Conservation (phyloP, 2,888 invertebrate species). For the Thumatha senex region DNA sequence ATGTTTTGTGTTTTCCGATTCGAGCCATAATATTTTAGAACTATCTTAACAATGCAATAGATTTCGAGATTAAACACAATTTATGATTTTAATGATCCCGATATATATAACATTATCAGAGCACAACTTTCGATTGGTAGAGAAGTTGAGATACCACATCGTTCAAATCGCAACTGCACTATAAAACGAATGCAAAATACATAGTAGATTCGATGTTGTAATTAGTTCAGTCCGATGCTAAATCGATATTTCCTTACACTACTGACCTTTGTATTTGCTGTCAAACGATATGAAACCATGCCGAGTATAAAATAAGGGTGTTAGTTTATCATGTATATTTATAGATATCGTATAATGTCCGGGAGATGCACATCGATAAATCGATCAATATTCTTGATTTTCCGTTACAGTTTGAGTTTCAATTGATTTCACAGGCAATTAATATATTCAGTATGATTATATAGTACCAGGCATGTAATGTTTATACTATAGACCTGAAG, state of each 20-base stretch:
- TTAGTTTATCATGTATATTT: conserved; percentile 5
- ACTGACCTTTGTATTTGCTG: conserved; percentile 1
- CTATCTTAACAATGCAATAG: too few relatives aligned
- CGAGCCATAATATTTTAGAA: neutral
- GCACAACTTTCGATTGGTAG: too few relatives aligned
- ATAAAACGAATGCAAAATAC: conserved; percentile 12
- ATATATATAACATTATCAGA: too few relatives aligned
- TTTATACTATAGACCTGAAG: too few relatives aligned
- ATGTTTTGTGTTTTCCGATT: neutral
- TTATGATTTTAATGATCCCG: too few relatives aligned
- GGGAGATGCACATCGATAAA: conserved; percentile 74
- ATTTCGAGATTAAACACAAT: too few relatives aligned
- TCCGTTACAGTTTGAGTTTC: conserved; percentile 33
- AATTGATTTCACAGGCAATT: conserved; percentile 6
- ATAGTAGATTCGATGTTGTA: conserved; percentile 37
- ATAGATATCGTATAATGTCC: conserved; percentile 56
- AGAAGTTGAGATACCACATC: too few relatives aligned
- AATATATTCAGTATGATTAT: neutral
- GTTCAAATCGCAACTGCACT: conserved; percentile 10
- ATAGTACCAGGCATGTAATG: too few relatives aligned
- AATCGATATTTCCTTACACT: conserved; percentile 52
- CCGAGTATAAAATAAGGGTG: conserved; percentile 9
- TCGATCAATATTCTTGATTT: conserved; percentile 65
- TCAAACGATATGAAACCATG: conserved; percentile 35
- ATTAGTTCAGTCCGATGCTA: conserved; percentile 58